These are phyloP conservation scores for Malurus alboscapulatus DNA, from an alignment of 2,113 vertebrate genomes.

Conservation along the genomic window DNA sequence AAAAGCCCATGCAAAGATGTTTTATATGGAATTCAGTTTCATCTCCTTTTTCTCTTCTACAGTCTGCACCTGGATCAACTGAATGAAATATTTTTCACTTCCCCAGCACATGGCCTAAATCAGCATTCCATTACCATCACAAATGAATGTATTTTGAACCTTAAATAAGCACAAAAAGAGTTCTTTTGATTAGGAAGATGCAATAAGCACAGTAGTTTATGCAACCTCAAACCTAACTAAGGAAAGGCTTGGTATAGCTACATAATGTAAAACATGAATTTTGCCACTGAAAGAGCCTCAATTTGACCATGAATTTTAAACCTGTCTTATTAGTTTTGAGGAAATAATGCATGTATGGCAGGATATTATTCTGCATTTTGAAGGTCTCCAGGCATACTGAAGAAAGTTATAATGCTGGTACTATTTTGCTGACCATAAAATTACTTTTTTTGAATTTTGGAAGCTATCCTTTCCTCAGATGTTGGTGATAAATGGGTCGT, in stretches of 20 bases:
- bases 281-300: background rate
- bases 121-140: background rate
- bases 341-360: background rate
- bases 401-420: background rate
- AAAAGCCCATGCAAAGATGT: background rate
- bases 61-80: background rate
- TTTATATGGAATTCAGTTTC: background rate
- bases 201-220: background rate
- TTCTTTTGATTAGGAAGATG: background rate
- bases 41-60: background rate
- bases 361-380: background rate
- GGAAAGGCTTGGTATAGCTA: background rate
- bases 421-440: background rate
- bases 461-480: background rate
- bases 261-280: background rate
- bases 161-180: background rate
- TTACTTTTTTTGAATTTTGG: too few relatives aligned
- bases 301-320: background rate
- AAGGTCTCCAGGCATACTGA: background rate
- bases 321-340: background rate
- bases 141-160: background rate
- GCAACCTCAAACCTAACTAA: background rate
- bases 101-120: background rate
- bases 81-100: background rate
- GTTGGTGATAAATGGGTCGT: background rate